phyloP scores from a whole-genome alignment of 2,113 vertebrate genomes.

The Brachyhypopomus gauderio region DNA sequence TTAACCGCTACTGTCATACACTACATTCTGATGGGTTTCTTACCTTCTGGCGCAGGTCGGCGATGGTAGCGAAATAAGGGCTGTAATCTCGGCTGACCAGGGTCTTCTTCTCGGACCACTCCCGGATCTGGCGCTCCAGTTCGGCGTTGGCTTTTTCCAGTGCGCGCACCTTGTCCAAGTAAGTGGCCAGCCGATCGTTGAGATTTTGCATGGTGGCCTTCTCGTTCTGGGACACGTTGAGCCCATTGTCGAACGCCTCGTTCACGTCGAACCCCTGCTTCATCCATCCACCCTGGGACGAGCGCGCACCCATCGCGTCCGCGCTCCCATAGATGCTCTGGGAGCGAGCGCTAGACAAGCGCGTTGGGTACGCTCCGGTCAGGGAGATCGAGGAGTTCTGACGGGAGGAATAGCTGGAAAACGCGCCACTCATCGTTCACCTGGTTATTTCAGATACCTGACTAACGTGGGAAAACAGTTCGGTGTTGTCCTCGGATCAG shows the following conservation, averaged over 20 bases:
- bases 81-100: conserved; percentile 68
- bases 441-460: background rate
- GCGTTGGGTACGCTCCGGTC: background rate
- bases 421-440: conserved; percentile 36
- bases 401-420: background rate
- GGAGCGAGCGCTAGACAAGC: conserved; percentile 25
- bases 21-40: background rate
- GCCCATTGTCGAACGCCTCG: background rate
- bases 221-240: conserved; percentile 33
- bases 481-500: too few relatives aligned
- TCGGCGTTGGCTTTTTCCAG: conserved; percentile 70
- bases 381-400: conserved; percentile 27
- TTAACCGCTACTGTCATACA: too few relatives aligned
- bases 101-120: conserved; percentile 70
- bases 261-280: too few relatives aligned
- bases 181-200: conserved; percentile 74
- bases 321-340: conserved; percentile 69
- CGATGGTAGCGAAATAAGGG: conserved; percentile 61
- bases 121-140: conserved; percentile 75
- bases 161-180: conserved; percentile 74
- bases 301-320: conserved; percentile 36
- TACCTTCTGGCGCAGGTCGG: conserved; percentile 72
- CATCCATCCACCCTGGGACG: conserved; percentile 59
- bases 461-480: too few relatives aligned
- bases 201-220: conserved; percentile 79